Evolutionary conservation across 2,113 vertebrate genomes (phyloP), one percentile per base, ranked within the genome.

Genomic region (Suricata suricatta): DNA sequence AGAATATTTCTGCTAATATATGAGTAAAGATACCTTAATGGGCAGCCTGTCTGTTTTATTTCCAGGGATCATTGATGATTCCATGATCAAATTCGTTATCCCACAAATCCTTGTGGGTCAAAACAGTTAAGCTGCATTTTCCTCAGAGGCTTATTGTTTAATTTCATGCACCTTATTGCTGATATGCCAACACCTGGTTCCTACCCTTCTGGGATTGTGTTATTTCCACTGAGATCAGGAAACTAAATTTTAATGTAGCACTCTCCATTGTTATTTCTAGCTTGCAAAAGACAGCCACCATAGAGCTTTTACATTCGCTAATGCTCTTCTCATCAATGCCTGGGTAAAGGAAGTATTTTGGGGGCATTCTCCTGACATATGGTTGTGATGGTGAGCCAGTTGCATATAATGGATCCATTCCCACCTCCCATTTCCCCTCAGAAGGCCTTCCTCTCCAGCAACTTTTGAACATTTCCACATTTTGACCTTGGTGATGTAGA

Each of bases 121-220:
- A 85, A 91, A 81, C 31, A 63, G 57, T n/a, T 68, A 88, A 77
- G 54, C 12, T 83, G 9, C n/a, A 63, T 88, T 97, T 93, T 80
- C 7, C 27, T 64, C 57, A 85, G 82, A 88, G 71, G 54, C n/a
- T 85, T 81, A 44, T 38, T 95, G 71, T 80, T 93, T 88, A 93
- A 80, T 81, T 93, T 47, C 68, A 74, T 29, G 31, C 17, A 85
- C 77, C 83, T 96, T 97, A 93, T 97, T 33, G 0, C 57, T 81
- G 41, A 81, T 64, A 72, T 81, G 90, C 87, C 83, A 96, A 80
- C 82, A 93, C 82, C 90, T 93, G 83, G 38, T 81, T 80, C 93
- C 23, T 93, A 7, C 57, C 41, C 47, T 66, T 17, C 31, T 41
- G 83, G 79, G 95, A 82, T 41, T 41, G 27, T 13, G n/a, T 93